Conservation (phyloP, 2,113 vertebrate genomes). For the Candoia aspera region DNA sequence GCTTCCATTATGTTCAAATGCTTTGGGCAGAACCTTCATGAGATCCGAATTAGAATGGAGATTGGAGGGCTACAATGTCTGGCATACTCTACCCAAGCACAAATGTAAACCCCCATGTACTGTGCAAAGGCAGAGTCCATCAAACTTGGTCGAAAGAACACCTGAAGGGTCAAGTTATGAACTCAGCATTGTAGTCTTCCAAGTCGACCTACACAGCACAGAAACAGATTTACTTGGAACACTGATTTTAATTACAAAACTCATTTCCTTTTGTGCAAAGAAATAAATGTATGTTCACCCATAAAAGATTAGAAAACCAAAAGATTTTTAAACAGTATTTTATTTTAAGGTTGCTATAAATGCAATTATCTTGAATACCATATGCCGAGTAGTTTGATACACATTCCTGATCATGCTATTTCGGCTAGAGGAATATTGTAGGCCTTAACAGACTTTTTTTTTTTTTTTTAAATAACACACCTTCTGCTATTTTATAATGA, state of each 20-base stretch:
- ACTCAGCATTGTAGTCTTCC: slow-evolving; percentile 54
- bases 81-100: not conserved
- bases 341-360: slow-evolving; percentile 64
- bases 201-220: slow-evolving; percentile 40
- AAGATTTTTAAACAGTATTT: slow-evolving; percentile 58
- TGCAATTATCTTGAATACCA: slow-evolving; percentile 55
- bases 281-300: slow-evolving; percentile 47
- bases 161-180: not conserved
- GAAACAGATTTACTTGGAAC: slow-evolving; percentile 43
- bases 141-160: not conserved
- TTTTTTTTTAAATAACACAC: not conserved
- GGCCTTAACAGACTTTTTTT: slow-evolving; percentile 34
- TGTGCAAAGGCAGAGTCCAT: slow-evolving; percentile 25
- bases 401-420: slow-evolving; percentile 46
- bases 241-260: slow-evolving; percentile 26
- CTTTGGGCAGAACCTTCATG: not conserved
- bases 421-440: slow-evolving; percentile 51
- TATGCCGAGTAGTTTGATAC: slow-evolving; percentile 35
- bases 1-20: not conserved
- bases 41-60: not conserved
- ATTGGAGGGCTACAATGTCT: not conserved
- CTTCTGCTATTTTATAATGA: slow-evolving; percentile 45
- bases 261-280: slow-evolving; percentile 43
- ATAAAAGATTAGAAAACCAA: slow-evolving; percentile 70
- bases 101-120: not conserved